These are phyloP conservation scores for Astropecten irregularis DNA, from an alignment of 53 echinoderm and acorn worm species.

Conservation along the genomic window DNA sequence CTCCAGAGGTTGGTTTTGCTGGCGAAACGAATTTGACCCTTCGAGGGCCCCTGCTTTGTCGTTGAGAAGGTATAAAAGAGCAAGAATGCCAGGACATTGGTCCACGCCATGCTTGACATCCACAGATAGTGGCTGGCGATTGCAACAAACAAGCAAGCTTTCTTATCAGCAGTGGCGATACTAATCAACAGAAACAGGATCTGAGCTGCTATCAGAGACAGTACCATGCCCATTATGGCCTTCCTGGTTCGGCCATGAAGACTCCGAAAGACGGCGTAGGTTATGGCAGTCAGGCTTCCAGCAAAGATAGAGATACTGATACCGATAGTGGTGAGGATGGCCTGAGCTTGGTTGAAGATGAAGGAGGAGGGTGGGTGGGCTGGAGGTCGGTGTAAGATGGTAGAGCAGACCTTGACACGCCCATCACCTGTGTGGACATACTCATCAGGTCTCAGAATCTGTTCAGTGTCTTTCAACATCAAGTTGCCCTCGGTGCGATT, in stretches of 20 bases:
- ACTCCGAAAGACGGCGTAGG: constrained; percentile 59
- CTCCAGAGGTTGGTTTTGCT: constrained; percentile 54
- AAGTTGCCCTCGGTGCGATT: neutral
- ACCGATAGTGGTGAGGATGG: constrained; percentile 20
- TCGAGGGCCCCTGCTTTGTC: neutral
- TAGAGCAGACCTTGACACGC: neutral
- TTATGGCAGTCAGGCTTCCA: constrained; percentile 57
- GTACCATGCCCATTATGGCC: constrained; percentile 70
- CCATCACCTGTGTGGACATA: constrained; percentile 5
- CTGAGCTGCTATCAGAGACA: constrained; percentile 67
- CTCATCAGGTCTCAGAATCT: neutral
- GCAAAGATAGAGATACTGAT: constrained; percentile 53
- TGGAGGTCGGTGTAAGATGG: neutral
- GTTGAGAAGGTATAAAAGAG: constrained; percentile 58
- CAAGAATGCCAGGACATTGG: constrained; percentile 71
- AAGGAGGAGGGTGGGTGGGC: neutral
- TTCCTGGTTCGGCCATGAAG: constrained; percentile 67
- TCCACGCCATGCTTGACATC: constrained; percentile 69
- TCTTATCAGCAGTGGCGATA: constrained; percentile 18
- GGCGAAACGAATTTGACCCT: neutral
- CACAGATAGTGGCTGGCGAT: constrained; percentile 64
- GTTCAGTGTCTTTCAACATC: neutral
- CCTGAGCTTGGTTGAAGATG: constrained; percentile 11
- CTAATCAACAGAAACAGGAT: constrained; percentile 61
- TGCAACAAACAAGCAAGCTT: constrained; percentile 56